These are phyloP conservation scores for Lipophrys pholis DNA, from an alignment of 2,113 vertebrate genomes.

Conservation along the genomic window DNA sequence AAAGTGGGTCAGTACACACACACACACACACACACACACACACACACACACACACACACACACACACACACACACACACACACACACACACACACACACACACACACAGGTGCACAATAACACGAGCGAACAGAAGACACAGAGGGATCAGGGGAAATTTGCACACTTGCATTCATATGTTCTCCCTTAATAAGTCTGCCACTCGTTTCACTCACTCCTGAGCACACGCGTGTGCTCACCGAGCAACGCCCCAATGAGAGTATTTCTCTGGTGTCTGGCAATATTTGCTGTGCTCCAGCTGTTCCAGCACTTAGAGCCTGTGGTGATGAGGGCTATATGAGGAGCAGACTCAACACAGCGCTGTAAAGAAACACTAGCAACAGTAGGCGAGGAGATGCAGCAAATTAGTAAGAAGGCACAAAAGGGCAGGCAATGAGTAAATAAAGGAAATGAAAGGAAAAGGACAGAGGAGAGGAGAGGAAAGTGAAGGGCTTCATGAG, in stretches of 20 bases:
- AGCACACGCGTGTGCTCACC: not conserved
- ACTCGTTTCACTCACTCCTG: constrained; percentile 8
- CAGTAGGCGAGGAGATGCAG: not conserved
- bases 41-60: constrained; percentile 5
- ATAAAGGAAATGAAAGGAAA: not conserved
- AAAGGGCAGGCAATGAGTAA: not conserved
- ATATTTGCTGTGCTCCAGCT: constrained; percentile 61
- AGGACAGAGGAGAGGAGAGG: no score
- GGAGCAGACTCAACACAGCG: constrained; percentile 14
- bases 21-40: constrained; percentile 25
- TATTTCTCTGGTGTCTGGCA: constrained; percentile 41
- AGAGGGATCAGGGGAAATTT: constrained; percentile 19
- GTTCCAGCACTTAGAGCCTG: constrained; percentile 40
- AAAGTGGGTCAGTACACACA: constrained; percentile 72
- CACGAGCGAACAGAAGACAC: constrained; percentile 6
- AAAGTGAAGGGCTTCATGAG: not conserved
- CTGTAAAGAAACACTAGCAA: constrained; percentile 29
- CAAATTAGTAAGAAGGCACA: not conserved
- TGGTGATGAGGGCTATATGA: constrained; percentile 28
- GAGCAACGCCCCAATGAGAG: constrained; percentile 41
- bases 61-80: not conserved
- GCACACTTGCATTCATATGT: constrained; percentile 40
- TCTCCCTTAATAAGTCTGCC: constrained; percentile 36
- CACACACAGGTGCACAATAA: constrained; percentile 10
- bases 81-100: not conserved